Percentiles rank a stretch among this genome's conserved stretches.
Conservation (phyloP, 2,888 invertebrate species). For the Drosophila differens region DNA sequence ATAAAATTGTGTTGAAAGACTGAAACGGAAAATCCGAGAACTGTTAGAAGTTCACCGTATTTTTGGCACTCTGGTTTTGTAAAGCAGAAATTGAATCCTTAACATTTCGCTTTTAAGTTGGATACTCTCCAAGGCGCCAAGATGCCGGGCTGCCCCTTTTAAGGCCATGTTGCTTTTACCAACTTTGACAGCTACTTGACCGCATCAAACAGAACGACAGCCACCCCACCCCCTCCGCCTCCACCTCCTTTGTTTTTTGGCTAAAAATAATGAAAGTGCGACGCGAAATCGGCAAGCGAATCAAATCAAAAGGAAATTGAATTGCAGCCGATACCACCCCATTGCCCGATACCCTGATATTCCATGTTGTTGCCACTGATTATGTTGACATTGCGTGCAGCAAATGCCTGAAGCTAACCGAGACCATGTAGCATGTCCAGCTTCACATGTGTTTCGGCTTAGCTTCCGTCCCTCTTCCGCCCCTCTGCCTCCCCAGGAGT, state of each 20-base stretch:
- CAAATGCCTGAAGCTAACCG: constrained; percentile 48
- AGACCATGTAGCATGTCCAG: constrained; percentile 29
- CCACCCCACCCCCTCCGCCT: background rate
- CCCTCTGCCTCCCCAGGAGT: constrained; percentile 1
- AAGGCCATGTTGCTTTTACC: constrained; percentile 10
- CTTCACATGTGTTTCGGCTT: constrained; percentile 16
- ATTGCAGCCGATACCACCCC: constrained; percentile 58
- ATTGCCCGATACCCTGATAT: background rate
- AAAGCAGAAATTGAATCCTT: background rate
- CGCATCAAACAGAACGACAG: constrained; percentile 6
- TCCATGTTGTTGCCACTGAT: constrained; percentile 40
- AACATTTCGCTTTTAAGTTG: constrained; percentile 4
- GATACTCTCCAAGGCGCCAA: constrained; percentile 13
- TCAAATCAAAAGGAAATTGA: constrained; percentile 73
- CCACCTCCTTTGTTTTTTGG: constrained; percentile 27
- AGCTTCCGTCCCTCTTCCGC: background rate
- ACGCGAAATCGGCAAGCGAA: constrained; percentile 46
- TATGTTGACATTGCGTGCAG: constrained; percentile 77
- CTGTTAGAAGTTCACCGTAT: background rate
- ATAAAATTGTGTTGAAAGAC: background rate
- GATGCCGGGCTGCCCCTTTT: background rate
- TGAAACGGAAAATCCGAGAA: background rate
- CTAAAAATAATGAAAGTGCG: constrained; percentile 54
- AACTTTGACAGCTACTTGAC: constrained; percentile 24
- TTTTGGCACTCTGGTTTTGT: background rate